Percentiles rank a stretch among this genome's conserved stretches.
phyloP scores from a whole-genome alignment of 2,113 vertebrate genomes.

The Mirounga angustirostris region DNA sequence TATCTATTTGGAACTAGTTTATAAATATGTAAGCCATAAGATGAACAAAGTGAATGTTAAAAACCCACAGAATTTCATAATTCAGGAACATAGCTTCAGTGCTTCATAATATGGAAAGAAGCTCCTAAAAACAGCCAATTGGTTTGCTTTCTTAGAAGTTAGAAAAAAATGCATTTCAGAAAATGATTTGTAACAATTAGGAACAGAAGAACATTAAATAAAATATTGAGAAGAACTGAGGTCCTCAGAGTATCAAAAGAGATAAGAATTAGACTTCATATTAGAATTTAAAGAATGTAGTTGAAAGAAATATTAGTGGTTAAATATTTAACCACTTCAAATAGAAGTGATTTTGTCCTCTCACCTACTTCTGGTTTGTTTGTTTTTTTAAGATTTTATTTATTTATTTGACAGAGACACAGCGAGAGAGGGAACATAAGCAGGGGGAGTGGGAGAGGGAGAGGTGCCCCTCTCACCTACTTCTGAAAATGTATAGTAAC shows the following conservation, averaged over 20 bases:
- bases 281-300: conserved; percentile 78
- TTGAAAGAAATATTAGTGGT: conserved; percentile 71
- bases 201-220: conserved; percentile 50
- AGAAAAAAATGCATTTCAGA: conserved; percentile 14
- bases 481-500: conserved; percentile 58
- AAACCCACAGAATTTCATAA: conserved; percentile 38
- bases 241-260: conserved; percentile 51
- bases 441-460: no score
- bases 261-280: conserved; percentile 66
- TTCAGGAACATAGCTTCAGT: conserved; percentile 37
- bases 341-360: conserved; percentile 20
- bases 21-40: conserved; percentile 24
- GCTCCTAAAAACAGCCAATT: conserved; percentile 14
- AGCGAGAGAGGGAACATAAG: no score
- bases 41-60: neutral
- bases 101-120: conserved; percentile 23
- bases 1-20: conserved; percentile 15
- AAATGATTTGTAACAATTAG: conserved; percentile 36
- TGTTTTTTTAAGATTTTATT: no score
- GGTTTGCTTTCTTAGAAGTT: conserved; percentile 72
- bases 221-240: conserved; percentile 43
- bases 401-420: no score
- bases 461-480: neutral
- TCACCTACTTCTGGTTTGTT: neutral
- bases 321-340: conserved; percentile 70